Base-by-base conservation (phyloP, 1,140 invertebrate species). In the Agrypnia vestita region DNA sequence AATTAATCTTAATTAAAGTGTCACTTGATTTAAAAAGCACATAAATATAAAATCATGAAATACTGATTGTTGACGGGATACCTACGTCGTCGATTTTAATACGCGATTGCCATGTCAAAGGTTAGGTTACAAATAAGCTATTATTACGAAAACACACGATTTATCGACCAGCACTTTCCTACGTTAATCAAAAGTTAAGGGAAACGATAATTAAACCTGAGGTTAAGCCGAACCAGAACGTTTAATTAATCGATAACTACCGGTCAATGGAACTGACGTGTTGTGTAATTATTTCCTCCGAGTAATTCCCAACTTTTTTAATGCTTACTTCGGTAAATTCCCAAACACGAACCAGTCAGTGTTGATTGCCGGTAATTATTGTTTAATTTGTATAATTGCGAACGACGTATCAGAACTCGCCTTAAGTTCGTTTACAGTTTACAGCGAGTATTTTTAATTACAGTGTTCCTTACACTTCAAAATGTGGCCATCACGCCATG, bases 211-310 rank as follows among this genome's bases (percentile, higher is more conserved):
- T 72, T 72, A 72, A 35, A 53, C 17, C 17, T 17, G 25, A 47
- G 49, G 69, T 72, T 72, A 72, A 51, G 10, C 13, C 49, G n/a
- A 51, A 43, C 17, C 17, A 21, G 55, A 61, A 47, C 10, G 56
- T 61, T 49, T 76, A 76, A 76, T 76, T 62, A 76, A 76, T 76
- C 56, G 74, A 76, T 64, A 62, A 46, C 35, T 43, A 43, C 74
- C 19, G 74, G 64, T 69, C 64, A 69, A 62, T 61, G 43, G 44
- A 62, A 59, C 46, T 76, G 55, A 76, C 74, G 74, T 76, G 74
- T 44, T 43, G 76, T 35, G 55, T 79, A 79, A 79, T 79, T 79
- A 79, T 79, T 59, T 79, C 77, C 69, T 43, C 55, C 43, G 61
- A 79, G 53, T 79, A 72, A 79, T 73, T 79, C 72, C 35, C 51